A percentile compares a stretch with the other conserved stretches of the same genome.
Conservation (phyloP, 1,140 invertebrate genomes). For the Drosophila insularis region DNA sequence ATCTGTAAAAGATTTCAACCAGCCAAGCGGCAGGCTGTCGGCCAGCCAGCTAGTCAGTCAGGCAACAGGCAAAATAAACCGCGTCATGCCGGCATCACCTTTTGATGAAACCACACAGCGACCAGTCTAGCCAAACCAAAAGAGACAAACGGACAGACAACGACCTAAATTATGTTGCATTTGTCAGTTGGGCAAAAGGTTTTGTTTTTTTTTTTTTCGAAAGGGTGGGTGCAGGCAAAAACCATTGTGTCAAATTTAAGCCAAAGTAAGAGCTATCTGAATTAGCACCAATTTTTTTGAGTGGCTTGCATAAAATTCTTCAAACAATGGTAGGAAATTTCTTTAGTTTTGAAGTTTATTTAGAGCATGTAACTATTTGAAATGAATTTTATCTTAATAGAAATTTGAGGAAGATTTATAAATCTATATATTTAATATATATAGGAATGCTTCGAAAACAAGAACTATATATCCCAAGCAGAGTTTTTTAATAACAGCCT, state of each 20-base stretch:
- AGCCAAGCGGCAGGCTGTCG: background rate
- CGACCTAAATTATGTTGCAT: conserved; percentile 56
- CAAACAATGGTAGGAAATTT: background rate
- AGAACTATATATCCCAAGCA: no score
- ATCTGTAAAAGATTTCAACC: conserved; percentile 18
- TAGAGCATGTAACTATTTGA: background rate
- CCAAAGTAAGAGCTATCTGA: conserved; percentile 1
- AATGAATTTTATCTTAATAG: no score
- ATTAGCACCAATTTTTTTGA: background rate
- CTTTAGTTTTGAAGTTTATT: background rate
- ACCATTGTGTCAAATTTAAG: background rate
- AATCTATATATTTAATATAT: no score
- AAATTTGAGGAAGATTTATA: no score
- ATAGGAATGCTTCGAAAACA: no score
- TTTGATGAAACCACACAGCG: conserved; percentile 18
- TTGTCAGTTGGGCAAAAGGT: conserved; percentile 46
- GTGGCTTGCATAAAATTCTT: background rate
- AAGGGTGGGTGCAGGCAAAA: conserved; percentile 7
- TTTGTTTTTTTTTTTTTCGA: conserved; percentile 21
- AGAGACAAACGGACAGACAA: conserved; percentile 8
- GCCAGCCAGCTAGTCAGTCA: background rate
- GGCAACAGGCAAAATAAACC: conserved; percentile 27
- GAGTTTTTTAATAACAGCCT: no score
- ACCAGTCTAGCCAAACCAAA: background rate
- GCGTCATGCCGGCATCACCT: conserved; percentile 37